Evolutionary conservation across 2,888 invertebrate genomes (phyloP), one percentile per base, ranked within the genome.

Genomic region (Drosophila nr. medialis): DNA sequence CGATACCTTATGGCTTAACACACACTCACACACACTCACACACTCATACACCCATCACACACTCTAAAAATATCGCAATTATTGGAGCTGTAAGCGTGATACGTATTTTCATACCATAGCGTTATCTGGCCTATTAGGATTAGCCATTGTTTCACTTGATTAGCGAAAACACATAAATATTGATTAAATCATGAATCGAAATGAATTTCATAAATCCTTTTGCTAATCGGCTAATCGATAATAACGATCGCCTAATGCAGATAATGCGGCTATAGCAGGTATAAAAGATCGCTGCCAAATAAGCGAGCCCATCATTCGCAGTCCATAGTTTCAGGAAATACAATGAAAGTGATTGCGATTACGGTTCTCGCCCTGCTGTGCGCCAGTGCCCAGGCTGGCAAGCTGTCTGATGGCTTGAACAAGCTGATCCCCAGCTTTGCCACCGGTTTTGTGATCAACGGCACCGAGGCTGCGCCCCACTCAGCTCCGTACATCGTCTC

Each of bases 401-500:
- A 69, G 27, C 10, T 90, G n/a, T 51, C 72, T 27, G 76, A 90
- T 1, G 64, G 60, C 4, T n/a, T 82, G 18, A 61, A 60, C 61
- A 89, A 91, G 45, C 5, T 91, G 0, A 72, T 86, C 32, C 89
- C 91, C 45, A 89, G 88, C 58, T 91, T 91, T 11, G 67, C 92
- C 38, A 88, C 86, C 5, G 89, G 90, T 4, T 89, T 82, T 38
- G 85, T 93, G 64, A 91, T 93, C 73, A 92, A 92, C 50, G 93
- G 93, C 42, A 77, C 88, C 42, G 89, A 93, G 7, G 93, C 94
- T 1, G 30, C n/a, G 0, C 91, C 92, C 8, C 92, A 93, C 59
- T 77, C 92, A 10, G 94, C 93, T 8, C 94, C 94, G 1, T 93
- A 93, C 77, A 93, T 93, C 51, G 92, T 93, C 2, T 94, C 94